phyloP scores from a whole-genome alignment of 2,797 vertebrate genomes.

The Phataginus tricuspis region DNA sequence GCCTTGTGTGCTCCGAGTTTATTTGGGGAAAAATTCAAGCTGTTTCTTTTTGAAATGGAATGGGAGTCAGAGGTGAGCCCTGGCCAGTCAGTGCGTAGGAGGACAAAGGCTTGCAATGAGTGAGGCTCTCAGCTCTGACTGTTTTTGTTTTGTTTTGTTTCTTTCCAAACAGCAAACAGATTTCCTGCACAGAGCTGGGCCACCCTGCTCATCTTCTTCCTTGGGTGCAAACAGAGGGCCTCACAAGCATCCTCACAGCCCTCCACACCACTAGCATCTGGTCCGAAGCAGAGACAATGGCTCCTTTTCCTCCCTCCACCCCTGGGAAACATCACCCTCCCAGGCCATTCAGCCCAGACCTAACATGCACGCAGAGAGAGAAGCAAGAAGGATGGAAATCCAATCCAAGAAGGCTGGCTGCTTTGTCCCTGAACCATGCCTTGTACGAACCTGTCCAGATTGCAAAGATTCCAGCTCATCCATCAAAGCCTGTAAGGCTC shows the following conservation, averaged over 20 bases:
- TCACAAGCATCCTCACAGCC: not conserved
- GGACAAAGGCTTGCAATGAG: not conserved
- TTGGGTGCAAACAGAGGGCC: not conserved
- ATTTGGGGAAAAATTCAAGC: slow-evolving; percentile 54
- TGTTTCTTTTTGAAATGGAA: slow-evolving; percentile 57
- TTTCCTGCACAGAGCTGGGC: not conserved
- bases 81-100: not conserved
- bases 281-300: not conserved
- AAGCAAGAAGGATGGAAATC: not conserved
- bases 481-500: not conserved
- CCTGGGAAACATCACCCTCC: not conserved
- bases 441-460: not conserved
- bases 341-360: not conserved
- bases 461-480: not conserved
- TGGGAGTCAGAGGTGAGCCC: slow-evolving; percentile 62
- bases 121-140: not conserved
- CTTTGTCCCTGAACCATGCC: not conserved
- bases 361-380: not conserved
- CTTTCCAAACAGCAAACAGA: slow-evolving; percentile 16
- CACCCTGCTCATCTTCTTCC: not conserved
- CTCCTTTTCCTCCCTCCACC: not conserved
- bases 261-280: not conserved
- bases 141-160: not conserved
- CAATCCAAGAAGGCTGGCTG: not conserved
- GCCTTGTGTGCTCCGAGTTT: slow-evolving; percentile 36